Percentiles rank a stretch among this genome's conserved stretches.
Evolutionary conservation across 2,888 invertebrate species (phyloP).

Genomic region (Ectobius pallidus): DNA sequence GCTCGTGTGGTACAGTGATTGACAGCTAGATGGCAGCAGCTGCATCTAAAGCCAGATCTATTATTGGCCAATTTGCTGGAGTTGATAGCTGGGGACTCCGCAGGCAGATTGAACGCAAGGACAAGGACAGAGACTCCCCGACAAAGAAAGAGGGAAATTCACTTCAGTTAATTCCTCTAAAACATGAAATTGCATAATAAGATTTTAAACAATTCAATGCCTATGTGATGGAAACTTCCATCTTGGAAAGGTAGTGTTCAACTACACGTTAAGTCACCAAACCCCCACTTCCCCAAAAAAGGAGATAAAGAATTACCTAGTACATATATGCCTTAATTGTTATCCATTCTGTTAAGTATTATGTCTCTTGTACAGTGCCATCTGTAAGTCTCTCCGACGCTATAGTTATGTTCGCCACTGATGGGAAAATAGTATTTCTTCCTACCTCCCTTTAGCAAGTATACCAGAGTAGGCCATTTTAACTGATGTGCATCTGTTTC

Average conservation of each 20-base stretch:
- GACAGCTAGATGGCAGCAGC: slow-evolving; percentile 14
- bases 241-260: background rate
- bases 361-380: too few relatives aligned
- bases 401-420: too few relatives aligned
- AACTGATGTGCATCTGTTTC: too few relatives aligned
- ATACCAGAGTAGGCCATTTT: too few relatives aligned
- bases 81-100: slow-evolving; percentile 18
- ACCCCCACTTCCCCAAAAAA: too few relatives aligned
- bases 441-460: too few relatives aligned
- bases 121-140: background rate
- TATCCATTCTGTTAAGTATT: too few relatives aligned
- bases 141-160: background rate
- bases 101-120: background rate
- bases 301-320: too few relatives aligned
- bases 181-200: background rate
- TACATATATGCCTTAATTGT: too few relatives aligned
- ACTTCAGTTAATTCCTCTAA: slow-evolving; percentile 10
- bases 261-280: too few relatives aligned
- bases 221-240: background rate
- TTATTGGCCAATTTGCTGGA: slow-evolving; percentile 26
- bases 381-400: too few relatives aligned
- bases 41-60: slow-evolving; percentile 4
- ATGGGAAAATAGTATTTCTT: too few relatives aligned
- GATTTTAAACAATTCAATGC: background rate
- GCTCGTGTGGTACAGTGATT: background rate